A percentile compares a stretch with the other conserved stretches of the same genome.
phyloP scores from a whole-genome alignment of 2,888 invertebrate genomes.

The Iphiclides podalirius region DNA sequence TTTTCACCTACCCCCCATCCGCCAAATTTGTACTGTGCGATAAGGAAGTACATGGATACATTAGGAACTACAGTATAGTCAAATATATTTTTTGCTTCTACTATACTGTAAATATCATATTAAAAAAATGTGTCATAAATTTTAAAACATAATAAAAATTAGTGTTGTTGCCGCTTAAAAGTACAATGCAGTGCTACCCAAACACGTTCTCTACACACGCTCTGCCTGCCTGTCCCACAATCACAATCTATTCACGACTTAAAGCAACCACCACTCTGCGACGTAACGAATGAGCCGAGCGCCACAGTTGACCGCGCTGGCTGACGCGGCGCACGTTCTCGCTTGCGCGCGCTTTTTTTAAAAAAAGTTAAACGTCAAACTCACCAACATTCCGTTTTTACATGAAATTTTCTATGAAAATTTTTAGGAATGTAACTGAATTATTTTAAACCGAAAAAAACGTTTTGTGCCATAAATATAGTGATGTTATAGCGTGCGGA shows the following conservation, averaged over 20 bases:
- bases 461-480: conserved; percentile 69
- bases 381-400: conserved; percentile 49
- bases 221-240: conserved; percentile 66
- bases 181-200: conserved; percentile 44
- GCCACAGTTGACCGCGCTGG: conserved; percentile 66
- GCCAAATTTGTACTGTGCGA: too few species aligned
- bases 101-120: too few species aligned
- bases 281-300: conserved; percentile 24
- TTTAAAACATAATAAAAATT: too few species aligned
- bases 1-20: too few species aligned
- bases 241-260: conserved; percentile 55
- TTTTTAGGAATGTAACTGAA: conserved; percentile 65
- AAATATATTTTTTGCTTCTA: too few species aligned
- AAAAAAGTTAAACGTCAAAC: conserved; percentile 42
- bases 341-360: conserved; percentile 31
- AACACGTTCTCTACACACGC: conserved; percentile 68
- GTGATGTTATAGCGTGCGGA: conserved; percentile 52
- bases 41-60: too few species aligned
- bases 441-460: conserved; percentile 32
- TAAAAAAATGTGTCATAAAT: too few species aligned
- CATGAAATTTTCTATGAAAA: conserved; percentile 38
- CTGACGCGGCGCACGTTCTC: conserved; percentile 59
- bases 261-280: conserved; percentile 31
- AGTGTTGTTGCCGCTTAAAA: conserved; percentile 31
- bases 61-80: too few species aligned